Evolutionary conservation across 2,888 invertebrate genomes (phyloP).

Genomic region (Caprella mutica): DNA sequence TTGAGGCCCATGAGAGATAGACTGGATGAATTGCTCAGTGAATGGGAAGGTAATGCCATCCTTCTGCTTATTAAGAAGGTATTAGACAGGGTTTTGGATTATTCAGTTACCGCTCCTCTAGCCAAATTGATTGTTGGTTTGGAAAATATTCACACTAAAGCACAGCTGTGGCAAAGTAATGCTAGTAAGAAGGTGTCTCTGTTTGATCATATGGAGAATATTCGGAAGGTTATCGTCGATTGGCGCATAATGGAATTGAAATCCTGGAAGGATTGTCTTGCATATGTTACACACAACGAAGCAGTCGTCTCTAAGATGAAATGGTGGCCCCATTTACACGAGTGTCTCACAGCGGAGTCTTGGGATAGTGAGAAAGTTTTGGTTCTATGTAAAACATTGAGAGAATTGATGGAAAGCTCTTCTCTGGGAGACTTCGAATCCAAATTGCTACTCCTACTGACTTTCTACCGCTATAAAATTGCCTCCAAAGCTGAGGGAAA

Average conservation of each 20-base stretch:
- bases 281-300: conserved; percentile 53
- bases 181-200: conserved; percentile 76
- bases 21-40: conserved; percentile 53
- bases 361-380: not conserved
- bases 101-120: conserved; percentile 68
- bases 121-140: conserved; percentile 80
- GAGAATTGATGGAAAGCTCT: conserved; percentile 71
- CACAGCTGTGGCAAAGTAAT: conserved; percentile 84
- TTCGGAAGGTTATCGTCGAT: conserved; percentile 69
- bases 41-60: conserved; percentile 86
- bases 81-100: conserved; percentile 43
- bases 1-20: conserved; percentile 53
- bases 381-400: conserved; percentile 47
- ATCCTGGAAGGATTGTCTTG: conserved; percentile 74
- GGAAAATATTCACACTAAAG: conserved; percentile 61
- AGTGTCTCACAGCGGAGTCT: conserved; percentile 1
- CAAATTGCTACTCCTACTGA: conserved; percentile 62
- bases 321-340: conserved; percentile 83
- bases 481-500: conserved; percentile 38
- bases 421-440: conserved; percentile 70
- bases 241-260: conserved; percentile 85
- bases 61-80: conserved; percentile 50
- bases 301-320: conserved; percentile 52
- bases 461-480: conserved; percentile 69
- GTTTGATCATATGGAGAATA: conserved; percentile 54